Base-by-base conservation (phyloP, 2,113 vertebrate species). In the Recurvirostra avosetta region DNA sequence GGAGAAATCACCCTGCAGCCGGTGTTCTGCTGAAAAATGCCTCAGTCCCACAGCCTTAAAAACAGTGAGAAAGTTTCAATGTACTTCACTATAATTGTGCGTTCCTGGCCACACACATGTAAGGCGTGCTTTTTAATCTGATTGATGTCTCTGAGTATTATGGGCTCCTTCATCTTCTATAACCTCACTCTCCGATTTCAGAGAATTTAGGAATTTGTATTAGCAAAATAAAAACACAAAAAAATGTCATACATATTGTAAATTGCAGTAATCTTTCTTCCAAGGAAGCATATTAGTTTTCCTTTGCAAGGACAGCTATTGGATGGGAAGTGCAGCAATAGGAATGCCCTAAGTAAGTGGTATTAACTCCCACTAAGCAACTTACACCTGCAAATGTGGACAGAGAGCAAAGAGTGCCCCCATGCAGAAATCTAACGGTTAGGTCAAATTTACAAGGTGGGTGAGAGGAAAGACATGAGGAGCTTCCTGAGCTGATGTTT, bases 11-110 rank as follows among this genome's bases (percentile, higher is more conserved):
- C 22, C 47, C 61, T 67, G 40, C 53, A 87, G 59, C 6, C 0
- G 0, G 30, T 1, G 5, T 36, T 1, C 4, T 15, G 49, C 29
- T 4, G 5, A 59, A 59, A 91, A 75, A 21, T 4, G 26, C 43
- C 68, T 73, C 68, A 41, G n/a, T 36, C 7, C 32, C 40, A 47
- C 0, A 0, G 58, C 43, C 40, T 49, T 50, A 50, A 25, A 68
- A 77, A n/a, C 29, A 66, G 26, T 5, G 38, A 59, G 32, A 4
- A 86, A 41, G 26, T 47, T 56, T 53, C 38, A 29, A 58, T 29
- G 47, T 6, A 61, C 21, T 63, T 89, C 30, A 22, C 4, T 49
- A 29, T n/a, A 95, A 81, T 17, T 23, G 38, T 19, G 56, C 5
- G 0, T 11, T 88, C 30, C 34, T 55, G 78, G 29, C 43, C 52